phyloP scores from a whole-genome alignment of 2,113 vertebrate genomes.

The Perccottus glenii region DNA sequence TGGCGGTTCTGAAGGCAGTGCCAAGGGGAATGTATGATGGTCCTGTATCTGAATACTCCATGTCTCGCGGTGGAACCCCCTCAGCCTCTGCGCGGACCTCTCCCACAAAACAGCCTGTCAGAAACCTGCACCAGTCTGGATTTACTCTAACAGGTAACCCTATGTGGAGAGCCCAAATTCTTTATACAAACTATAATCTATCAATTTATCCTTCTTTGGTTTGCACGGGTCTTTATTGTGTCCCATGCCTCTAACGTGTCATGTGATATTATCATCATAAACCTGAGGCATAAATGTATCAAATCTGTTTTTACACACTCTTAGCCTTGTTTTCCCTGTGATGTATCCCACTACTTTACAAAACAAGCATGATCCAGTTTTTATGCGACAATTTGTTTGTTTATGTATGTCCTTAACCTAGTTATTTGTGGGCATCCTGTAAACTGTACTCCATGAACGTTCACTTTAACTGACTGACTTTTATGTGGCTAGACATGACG shows the following conservation, averaged over 20 bases:
- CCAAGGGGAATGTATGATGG: conserved; percentile 97
- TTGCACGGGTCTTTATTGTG: conserved; percentile 6
- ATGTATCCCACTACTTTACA: neutral
- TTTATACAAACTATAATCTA: conserved; percentile 19
- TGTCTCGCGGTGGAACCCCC: conserved; percentile 92
- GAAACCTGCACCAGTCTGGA: conserved; percentile 97
- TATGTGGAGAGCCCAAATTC: conserved; percentile 53
- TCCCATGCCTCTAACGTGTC: conserved; percentile 1
- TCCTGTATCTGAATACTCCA: conserved; percentile 92
- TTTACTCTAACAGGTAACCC: conserved; percentile 93
- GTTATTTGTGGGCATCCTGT: neutral
- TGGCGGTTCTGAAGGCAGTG: conserved; percentile 92
- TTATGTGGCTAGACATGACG: conserved; percentile 6
- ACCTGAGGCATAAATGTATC: conserved; percentile 18
- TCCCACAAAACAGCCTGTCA: conserved; percentile 89
- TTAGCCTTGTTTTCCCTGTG: conserved; percentile 3
- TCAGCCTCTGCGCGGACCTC: conserved; percentile 90
- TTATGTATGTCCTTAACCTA: conserved; percentile 26
- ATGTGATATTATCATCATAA: conserved; percentile 10
- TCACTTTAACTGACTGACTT: neutral
- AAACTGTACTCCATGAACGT: neutral
- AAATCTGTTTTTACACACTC: conserved; percentile 6
- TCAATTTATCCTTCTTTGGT: neutral
- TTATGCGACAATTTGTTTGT: conserved; percentile 35
- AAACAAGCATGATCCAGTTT: neutral